phyloP scores from a whole-genome alignment of 1,140 invertebrate species.

The Sycophila sp. region DNA sequence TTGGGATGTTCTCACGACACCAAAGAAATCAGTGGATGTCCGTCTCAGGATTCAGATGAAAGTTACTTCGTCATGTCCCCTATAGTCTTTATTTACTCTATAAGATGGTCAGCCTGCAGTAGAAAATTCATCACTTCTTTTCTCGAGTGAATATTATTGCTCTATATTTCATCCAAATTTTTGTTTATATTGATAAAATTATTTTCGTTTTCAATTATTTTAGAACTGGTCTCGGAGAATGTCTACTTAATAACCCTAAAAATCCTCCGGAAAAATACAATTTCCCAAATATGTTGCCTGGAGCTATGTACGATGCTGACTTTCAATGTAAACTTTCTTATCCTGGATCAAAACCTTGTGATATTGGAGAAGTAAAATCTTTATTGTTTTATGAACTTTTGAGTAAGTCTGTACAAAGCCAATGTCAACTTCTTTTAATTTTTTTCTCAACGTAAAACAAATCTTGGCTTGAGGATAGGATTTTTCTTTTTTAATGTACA shows the following conservation, averaged over 20 bases:
- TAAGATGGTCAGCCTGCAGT: constrained; percentile 76
- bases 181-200: not conserved
- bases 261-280: constrained; percentile 63
- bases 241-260: constrained; percentile 73
- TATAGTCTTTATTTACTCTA: constrained; percentile 69
- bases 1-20: constrained; percentile 74
- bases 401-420: no score
- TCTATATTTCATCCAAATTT: no score
- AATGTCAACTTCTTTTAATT: no score
- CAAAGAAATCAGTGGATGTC: constrained; percentile 60
- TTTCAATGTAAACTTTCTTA: constrained; percentile 72
- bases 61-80: constrained; percentile 74
- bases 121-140: constrained; percentile 72
- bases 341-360: constrained; percentile 60
- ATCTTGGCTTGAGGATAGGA: no score
- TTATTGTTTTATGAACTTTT: no score
- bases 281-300: constrained; percentile 71
- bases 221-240: constrained; percentile 74
- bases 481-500: no score
- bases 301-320: constrained; percentile 75
- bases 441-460: no score
- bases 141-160: constrained; percentile 71
- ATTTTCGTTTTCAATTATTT: not conserved
- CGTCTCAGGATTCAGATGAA: constrained; percentile 54
- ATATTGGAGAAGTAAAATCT: constrained; percentile 32